These are phyloP conservation scores for Camponotus vicinus DNA, from an alignment of 1,140 invertebrate species.

Conservation along the genomic window DNA sequence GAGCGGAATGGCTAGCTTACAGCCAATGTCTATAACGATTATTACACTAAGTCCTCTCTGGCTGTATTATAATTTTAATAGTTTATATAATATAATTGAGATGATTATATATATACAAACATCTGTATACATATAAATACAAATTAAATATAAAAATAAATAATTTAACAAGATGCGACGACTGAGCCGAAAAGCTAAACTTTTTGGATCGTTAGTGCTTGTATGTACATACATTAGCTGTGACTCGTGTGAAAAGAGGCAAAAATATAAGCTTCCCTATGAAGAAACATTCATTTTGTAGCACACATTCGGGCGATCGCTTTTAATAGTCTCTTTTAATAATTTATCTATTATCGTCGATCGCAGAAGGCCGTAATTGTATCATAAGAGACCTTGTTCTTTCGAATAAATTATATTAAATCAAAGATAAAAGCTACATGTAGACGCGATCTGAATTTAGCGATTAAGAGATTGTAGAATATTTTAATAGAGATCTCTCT, in stretches of 20 bases:
- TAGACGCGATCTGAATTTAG: slow-evolving; percentile 32
- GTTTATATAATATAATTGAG: slow-evolving; percentile 80
- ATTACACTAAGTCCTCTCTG: slow-evolving; percentile 81
- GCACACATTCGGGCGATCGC: slow-evolving; percentile 42
- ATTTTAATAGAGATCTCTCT: not conserved
- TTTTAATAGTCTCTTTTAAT: slow-evolving; percentile 53
- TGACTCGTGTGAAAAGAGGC: slow-evolving; percentile 60
- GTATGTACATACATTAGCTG: slow-evolving; percentile 69
- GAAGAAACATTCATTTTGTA: slow-evolving; percentile 66
- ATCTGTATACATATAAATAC: slow-evolving; percentile 59
- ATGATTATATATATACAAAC: slow-evolving; percentile 71
- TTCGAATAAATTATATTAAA: slow-evolving; percentile 66
- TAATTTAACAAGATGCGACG: slow-evolving; percentile 72
- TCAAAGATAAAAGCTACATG: slow-evolving; percentile 51
- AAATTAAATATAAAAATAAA: slow-evolving; percentile 77
- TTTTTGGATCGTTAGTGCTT: slow-evolving; percentile 74
- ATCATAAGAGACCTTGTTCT: slow-evolving; percentile 61
- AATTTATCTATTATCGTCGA: slow-evolving; percentile 43
- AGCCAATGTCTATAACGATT: slow-evolving; percentile 79
- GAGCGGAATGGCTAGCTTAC: slow-evolving; percentile 75
- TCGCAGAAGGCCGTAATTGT: slow-evolving; percentile 66
- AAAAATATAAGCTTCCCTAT: slow-evolving; percentile 74
- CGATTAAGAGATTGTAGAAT: slow-evolving; percentile 35
- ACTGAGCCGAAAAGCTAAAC: slow-evolving; percentile 24
- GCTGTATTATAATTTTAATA: slow-evolving; percentile 85